Evolutionary conservation across 2,888 invertebrate species (phyloP).

Genomic region (Chesias legatella): DNA sequence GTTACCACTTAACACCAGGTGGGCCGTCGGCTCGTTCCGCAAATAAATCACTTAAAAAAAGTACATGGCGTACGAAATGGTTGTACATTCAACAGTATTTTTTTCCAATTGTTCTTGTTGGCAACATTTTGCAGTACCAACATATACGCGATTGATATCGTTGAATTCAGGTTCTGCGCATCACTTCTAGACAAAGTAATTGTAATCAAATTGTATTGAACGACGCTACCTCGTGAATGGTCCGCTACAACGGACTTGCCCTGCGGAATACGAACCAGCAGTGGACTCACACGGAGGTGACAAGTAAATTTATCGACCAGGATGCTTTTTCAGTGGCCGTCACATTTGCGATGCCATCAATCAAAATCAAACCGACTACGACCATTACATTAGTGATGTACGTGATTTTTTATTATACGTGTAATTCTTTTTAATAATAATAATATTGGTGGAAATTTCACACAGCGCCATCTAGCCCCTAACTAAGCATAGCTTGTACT

Average conservation of each 20-base stretch:
- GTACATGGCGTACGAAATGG: too few species aligned
- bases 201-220: constrained; percentile 64
- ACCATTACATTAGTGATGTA: constrained; percentile 12
- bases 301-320: constrained; percentile 40
- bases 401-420: constrained; percentile 12
- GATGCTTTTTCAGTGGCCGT: constrained; percentile 30
- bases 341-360: constrained; percentile 34
- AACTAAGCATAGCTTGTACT: too few species aligned
- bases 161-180: constrained; percentile 47
- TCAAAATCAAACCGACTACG: constrained; percentile 3
- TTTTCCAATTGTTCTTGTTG: too few species aligned
- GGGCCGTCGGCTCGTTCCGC: too few species aligned
- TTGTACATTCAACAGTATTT: too few species aligned
- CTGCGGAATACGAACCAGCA: constrained; percentile 46
- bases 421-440: constrained; percentile 1
- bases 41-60: too few species aligned
- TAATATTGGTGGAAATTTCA: too few species aligned
- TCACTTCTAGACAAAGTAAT: constrained; percentile 39
- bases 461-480: too few species aligned
- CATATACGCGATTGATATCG: too few species aligned
- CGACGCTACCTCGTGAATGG: constrained; percentile 50
- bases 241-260: constrained; percentile 43
- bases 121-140: too few species aligned
- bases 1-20: too few species aligned
- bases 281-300: constrained; percentile 20